Percentiles rank a stretch among this genome's conserved stretches.
These are phyloP conservation scores for Brachionus koreanus DNA, from an alignment of 1,140 invertebrate genomes.

Conservation along the genomic window DNA sequence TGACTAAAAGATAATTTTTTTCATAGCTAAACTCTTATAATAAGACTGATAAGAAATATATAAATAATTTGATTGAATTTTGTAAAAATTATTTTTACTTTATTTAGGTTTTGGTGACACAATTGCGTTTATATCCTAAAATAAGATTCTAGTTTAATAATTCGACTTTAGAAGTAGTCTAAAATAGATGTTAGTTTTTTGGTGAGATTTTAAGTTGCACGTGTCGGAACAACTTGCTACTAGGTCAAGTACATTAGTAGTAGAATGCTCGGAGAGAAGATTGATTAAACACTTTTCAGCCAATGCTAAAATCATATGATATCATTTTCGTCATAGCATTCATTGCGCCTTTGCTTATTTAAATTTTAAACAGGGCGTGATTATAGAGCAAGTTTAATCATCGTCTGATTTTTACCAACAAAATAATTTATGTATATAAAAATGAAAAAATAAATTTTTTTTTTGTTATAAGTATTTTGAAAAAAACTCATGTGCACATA, in stretches of 20 bases:
- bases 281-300: conserved; percentile 23
- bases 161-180: background rate
- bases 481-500: background rate
- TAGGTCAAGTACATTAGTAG: background rate
- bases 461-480: background rate
- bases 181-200: background rate
- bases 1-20: background rate
- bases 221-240: background rate
- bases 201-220: background rate
- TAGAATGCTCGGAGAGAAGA: conserved; percentile 44
- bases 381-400: background rate
- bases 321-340: conserved; percentile 42
- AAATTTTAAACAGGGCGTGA: background rate
- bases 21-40: background rate
- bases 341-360: background rate
- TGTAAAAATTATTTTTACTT: background rate
- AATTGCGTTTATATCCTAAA: background rate
- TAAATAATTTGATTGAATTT: background rate
- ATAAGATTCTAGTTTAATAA: background rate
- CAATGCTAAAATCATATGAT: background rate
- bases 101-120: background rate
- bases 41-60: background rate
- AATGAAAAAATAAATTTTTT: background rate
- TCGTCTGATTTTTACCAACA: background rate
- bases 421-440: conserved; percentile 1